Evolutionary conservation across 2,888 invertebrate species (phyloP).

Genomic region (Prostheceraeus crozeri): DNA sequence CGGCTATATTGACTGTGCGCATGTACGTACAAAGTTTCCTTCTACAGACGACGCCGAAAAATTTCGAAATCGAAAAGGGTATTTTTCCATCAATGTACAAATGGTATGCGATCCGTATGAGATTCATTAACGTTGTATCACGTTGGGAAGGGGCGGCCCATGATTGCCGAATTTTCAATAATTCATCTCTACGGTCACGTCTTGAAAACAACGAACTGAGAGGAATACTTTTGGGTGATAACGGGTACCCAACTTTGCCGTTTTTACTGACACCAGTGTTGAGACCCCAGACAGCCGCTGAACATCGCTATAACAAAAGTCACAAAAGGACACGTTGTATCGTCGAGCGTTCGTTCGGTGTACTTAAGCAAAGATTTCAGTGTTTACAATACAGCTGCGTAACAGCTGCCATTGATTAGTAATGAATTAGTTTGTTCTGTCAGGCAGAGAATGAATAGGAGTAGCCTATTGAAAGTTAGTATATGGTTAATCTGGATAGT

Average conservation of each 20-base stretch:
- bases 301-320: conserved; percentile 22
- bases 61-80: conserved; percentile 22
- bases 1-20: background rate
- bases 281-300: conserved; percentile 14
- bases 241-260: conserved; percentile 12
- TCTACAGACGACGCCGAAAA: conserved; percentile 24
- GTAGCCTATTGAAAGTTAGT: too few relatives aligned
- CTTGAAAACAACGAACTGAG: conserved; percentile 17
- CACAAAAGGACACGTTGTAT: conserved; percentile 20
- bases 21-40: background rate
- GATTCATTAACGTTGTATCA: conserved; percentile 20
- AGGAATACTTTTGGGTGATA: conserved; percentile 23
- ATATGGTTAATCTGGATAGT: too few relatives aligned
- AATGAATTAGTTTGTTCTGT: too few relatives aligned
- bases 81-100: conserved; percentile 24
- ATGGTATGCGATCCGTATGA: conserved; percentile 8
- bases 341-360: conserved; percentile 16
- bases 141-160: conserved; percentile 24
- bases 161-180: conserved; percentile 29
- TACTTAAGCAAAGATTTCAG: conserved; percentile 17
- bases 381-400: too few relatives aligned
- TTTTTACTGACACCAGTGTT: conserved; percentile 24
- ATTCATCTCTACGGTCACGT: conserved; percentile 6
- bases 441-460: too few relatives aligned
- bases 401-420: too few relatives aligned